Base-by-base conservation (phyloP, 2,113 vertebrate genomes). In the Leptocoma aspasia region DNA sequence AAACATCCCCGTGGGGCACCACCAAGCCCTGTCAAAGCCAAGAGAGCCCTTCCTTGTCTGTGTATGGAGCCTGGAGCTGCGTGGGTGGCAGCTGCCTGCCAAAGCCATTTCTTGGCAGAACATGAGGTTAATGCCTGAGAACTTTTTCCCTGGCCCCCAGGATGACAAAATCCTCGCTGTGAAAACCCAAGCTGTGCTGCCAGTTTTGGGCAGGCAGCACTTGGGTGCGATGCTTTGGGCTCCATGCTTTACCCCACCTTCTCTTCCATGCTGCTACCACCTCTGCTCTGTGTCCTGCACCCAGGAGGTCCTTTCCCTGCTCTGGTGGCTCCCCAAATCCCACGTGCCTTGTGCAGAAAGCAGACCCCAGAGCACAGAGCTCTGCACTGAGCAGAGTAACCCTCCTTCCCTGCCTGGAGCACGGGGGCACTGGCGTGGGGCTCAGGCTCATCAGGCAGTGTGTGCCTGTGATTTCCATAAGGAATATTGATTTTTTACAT, bases 181-280 rank as follows among this genome's bases (percentile, higher is more conserved):
- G 37, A 45, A 41, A 56, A 52, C 16, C 2, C 41, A 69, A 28
- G 35, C 72, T 1, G 0, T 42, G 59, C 56, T 8, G 16, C 2
- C 5, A 57, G 45, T 33, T 90, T 42, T 1, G 5, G 33, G 35
- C 41, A 56, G 59, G 64, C 7, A 10, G 20, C 22, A 10, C 2
- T 2, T 6, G 0, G 0, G 23, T 17, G 39, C 0, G 0, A 11
- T 14, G 37, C 49, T n/a, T 45, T 1, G 2, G 30, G 24, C 21
- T 83, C 47, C 1, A 0, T 21, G 52, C 53, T 68, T 59, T 24
- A 59, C 57, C 31, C 42, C 7, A 6, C 65, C 18, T 45, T 45
- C 49, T 68, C 20, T 54, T 47, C 72, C 28, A 2, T 3, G 24
- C 15, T 37, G 37, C 42, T 57, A 1, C 60, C 41, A 33, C 8